A percentile compares a stretch with the other conserved stretches of the same genome.
These are phyloP conservation scores for Diadegma fenestrale DNA, from an alignment of 2,888 invertebrate species.

Conservation along the genomic window DNA sequence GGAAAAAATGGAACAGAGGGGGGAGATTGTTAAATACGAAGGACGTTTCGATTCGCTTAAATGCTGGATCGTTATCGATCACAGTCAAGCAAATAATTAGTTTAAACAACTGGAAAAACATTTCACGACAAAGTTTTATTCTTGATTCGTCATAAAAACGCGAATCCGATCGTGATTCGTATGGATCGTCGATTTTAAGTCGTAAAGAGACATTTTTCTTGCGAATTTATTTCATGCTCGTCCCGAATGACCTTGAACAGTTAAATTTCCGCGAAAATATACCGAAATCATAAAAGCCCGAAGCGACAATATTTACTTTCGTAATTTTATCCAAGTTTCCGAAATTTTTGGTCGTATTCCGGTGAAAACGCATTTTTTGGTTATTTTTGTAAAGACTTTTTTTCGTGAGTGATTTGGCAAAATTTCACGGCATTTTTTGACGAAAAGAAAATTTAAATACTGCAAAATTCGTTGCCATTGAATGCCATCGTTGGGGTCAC, in stretches of 20 bases:
- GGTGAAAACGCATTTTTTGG: no score
- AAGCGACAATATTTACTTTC: no score
- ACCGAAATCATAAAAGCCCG: no score
- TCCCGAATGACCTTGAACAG: no score
- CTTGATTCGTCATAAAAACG: neutral
- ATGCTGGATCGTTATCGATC: neutral
- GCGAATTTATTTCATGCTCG: neutral
- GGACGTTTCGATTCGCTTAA: neutral
- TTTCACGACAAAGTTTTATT: neutral
- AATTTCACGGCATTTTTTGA: no score
- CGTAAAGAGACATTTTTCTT: neutral
- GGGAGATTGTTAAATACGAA: neutral
- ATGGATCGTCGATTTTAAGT: neutral
- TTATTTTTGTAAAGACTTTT: no score
- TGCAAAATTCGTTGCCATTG: no score
- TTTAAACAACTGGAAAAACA: constrained; percentile 18
- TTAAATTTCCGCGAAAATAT: no score
- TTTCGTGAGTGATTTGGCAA: no score
- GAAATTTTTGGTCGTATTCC: neutral
- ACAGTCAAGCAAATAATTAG: neutral
- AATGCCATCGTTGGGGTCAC: no score
- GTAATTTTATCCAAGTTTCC: neutral
- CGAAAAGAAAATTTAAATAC: no score
- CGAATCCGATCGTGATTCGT: neutral
- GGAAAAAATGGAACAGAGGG: neutral